Percentiles rank a stretch among this genome's conserved stretches.
phyloP scores from a whole-genome alignment of 1,140 invertebrate genomes.

The Druon quercuslanigerum region DNA sequence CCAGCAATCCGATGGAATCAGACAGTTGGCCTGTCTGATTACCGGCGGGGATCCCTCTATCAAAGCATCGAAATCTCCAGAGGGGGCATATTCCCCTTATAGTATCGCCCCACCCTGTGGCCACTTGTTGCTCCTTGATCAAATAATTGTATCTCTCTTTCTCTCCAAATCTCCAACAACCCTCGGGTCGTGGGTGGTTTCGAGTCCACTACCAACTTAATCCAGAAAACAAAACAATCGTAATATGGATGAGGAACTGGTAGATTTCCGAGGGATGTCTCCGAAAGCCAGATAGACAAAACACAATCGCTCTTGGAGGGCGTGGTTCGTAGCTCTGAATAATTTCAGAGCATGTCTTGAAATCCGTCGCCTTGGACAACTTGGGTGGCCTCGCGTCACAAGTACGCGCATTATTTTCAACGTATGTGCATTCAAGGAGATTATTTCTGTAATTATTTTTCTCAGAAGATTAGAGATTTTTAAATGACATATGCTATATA shows the following conservation, averaged over 20 bases:
- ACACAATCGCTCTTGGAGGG: slow-evolving; percentile 48
- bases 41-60: slow-evolving; percentile 37
- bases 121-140: slow-evolving; percentile 60
- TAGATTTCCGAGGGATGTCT: slow-evolving; percentile 36
- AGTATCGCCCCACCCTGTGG: slow-evolving; percentile 34
- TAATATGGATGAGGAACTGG: not conserved
- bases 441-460: not conserved
- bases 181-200: not conserved
- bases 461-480: no score
- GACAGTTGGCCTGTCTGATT: slow-evolving; percentile 7
- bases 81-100: slow-evolving; percentile 37
- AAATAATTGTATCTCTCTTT: slow-evolving; percentile 56
- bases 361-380: slow-evolving; percentile 44
- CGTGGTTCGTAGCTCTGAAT: slow-evolving; percentile 48
- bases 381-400: slow-evolving; percentile 50
- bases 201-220: not conserved
- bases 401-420: not conserved
- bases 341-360: slow-evolving; percentile 43
- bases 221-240: slow-evolving; percentile 5
- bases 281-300: slow-evolving; percentile 46
- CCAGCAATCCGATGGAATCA: slow-evolving; percentile 6
- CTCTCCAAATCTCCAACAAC: not conserved
- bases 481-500: no score
- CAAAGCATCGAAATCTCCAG: slow-evolving; percentile 59
- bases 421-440: slow-evolving; percentile 3